Base-by-base conservation (phyloP, 2,888 invertebrate species). In the Chrysomela aeneicollis region DNA sequence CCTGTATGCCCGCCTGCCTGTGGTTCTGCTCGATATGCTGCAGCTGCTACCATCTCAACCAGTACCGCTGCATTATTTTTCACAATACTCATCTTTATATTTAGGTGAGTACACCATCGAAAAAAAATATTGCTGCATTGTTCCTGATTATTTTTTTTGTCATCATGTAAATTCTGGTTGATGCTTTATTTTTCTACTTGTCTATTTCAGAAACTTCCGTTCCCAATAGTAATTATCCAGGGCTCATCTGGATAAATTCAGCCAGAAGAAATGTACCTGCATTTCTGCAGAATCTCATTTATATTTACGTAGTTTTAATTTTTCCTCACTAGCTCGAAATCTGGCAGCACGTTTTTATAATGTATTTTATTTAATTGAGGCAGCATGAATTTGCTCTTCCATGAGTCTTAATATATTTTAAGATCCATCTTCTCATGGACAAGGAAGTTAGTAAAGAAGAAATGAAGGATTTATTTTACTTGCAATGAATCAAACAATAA, bases 1-100 rank as follows among this genome's bases (percentile, higher is more conserved):
- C 95, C 95, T 73, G 93, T 95, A 76, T 96, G 96, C 80, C 96
- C 95, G 75, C 96, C 95, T 69, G 95, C 95, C 77, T 96, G 96
- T 83, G 92, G 90, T 8, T 89, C 90, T 77, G 86, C 88, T 61
- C 83, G 87, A 54, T 90, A 88, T 77, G 86, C 85, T 72, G 86
- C 84, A 66, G 88, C 87, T 26, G 82, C 86, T 46, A 81, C 86
- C 32, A 69, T 86, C 65, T 83, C 89, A 75, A 72, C 83, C 68
- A 82, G 82, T 79, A 83, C 87, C 66, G 83, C 87, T 68, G 84
- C 87, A 69, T 75, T 88, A 69, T 76, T 85, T 66, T 79, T 86
- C 75, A 82, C 86, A 61, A 71, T 86, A 51, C 67, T 85, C 67
- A 79, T 86, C 68, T 76, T 83, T 63, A 79, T 85, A 70, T 82